Evolutionary conservation across 2,888 invertebrate genomes (phyloP).

Genomic region (Hololepta plana): DNA sequence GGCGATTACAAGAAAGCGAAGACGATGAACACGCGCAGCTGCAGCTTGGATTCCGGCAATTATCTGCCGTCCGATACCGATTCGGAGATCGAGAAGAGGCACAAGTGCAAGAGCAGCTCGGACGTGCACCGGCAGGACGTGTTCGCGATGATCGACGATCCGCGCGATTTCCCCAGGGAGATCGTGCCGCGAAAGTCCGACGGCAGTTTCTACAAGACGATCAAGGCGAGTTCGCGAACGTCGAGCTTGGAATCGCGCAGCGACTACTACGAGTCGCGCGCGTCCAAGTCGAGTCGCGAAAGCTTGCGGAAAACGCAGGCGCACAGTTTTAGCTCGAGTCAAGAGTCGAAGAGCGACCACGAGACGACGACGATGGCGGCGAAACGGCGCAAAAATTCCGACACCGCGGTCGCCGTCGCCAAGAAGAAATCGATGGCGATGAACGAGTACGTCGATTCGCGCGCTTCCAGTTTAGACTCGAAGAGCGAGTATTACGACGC

Average conservation of each 20-base stretch:
- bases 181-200: conserved; percentile 55
- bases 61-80: conserved; percentile 59
- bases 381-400: conserved; percentile 15
- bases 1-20: conserved; percentile 22
- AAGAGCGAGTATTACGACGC: conserved; percentile 43
- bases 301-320: conserved; percentile 24
- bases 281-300: conserved; percentile 43
- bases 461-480: conserved; percentile 52
- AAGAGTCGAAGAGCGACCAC: conserved; percentile 42
- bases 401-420: conserved; percentile 17
- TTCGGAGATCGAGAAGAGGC: conserved; percentile 35
- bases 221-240: conserved; percentile 44
- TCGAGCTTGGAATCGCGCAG: conserved; percentile 54
- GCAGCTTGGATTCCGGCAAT: conserved; percentile 60
- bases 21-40: conserved; percentile 34
- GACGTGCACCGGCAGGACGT: conserved; percentile 56
- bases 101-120: conserved; percentile 45
- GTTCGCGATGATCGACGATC: conserved; percentile 61
- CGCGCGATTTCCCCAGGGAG: conserved; percentile 52
- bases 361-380: conserved; percentile 16
- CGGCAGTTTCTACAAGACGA: conserved; percentile 52
- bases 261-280: conserved; percentile 44
- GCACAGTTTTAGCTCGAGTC: conserved; percentile 35
- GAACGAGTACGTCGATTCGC: conserved; percentile 38
- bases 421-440: conserved; percentile 14